Evolutionary conservation across 2,113 vertebrate species (phyloP).

Genomic region (Piaya cayana): DNA sequence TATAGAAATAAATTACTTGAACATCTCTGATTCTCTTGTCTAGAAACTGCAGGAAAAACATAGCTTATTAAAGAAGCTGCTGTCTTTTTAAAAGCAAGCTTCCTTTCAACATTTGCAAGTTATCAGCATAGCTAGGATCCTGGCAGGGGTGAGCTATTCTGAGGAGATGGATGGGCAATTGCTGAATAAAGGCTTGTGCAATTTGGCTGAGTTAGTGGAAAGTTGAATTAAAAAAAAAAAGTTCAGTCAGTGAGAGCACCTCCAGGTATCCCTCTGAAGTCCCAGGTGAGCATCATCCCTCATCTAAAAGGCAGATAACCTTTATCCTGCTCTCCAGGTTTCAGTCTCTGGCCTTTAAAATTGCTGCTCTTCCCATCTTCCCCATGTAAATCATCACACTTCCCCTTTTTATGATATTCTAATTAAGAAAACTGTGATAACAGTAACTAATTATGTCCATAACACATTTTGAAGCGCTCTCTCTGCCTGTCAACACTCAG

Average conservation of each 20-base stretch:
- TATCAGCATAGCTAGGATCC: slow-evolving; percentile 16
- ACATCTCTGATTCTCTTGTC: neutral
- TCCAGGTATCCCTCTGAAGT: neutral
- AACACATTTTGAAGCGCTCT: slow-evolving; percentile 52
- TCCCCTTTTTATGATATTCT: slow-evolving; percentile 63
- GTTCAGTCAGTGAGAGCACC: neutral
- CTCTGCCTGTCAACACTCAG: slow-evolving; percentile 49
- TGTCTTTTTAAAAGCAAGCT: neutral
- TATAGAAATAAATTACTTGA: neutral
- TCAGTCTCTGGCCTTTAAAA: slow-evolving; percentile 67
- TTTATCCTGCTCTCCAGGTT: slow-evolving; percentile 45
- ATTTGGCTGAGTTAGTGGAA: slow-evolving; percentile 25
- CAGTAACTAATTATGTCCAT: slow-evolving; percentile 63
- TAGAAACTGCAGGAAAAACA: neutral
- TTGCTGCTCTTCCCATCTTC: slow-evolving; percentile 53
- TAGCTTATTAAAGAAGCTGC: neutral
- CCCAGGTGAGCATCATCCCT: slow-evolving; percentile 48
- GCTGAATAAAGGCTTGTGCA: slow-evolving; percentile 16
- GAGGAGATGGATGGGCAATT: slow-evolving; percentile 1
- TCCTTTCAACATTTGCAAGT: neutral
- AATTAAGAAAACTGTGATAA: slow-evolving; percentile 71
- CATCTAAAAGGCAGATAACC: slow-evolving; percentile 46
- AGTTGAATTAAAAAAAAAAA: neutral
- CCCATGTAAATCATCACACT: slow-evolving; percentile 58
- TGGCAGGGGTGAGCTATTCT: neutral